Percentiles rank a stretch among this genome's conserved stretches.
phyloP scores from a whole-genome alignment of 2,797 vertebrate genomes.

The Meda fulgida region DNA sequence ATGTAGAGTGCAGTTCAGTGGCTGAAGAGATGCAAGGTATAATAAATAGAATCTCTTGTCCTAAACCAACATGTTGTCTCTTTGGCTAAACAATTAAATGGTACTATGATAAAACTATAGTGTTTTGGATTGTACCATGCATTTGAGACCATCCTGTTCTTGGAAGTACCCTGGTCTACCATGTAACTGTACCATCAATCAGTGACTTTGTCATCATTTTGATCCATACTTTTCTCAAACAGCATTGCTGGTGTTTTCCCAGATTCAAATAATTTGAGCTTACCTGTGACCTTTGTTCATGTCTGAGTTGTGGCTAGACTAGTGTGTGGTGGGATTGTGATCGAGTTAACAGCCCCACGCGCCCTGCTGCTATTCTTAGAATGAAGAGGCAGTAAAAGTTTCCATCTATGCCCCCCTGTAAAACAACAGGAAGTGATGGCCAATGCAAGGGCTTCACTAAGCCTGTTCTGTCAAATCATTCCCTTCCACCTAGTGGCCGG shows the following conservation, averaged over 20 bases:
- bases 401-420: constrained; percentile 79
- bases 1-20: not conserved
- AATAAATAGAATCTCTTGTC: not conserved
- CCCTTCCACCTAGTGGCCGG: constrained; percentile 71
- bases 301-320: constrained; percentile 18
- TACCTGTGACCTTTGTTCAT: constrained; percentile 22
- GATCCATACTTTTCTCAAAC: not conserved
- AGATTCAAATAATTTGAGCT: constrained; percentile 18
- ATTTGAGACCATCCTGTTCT: not conserved
- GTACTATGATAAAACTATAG: not conserved
- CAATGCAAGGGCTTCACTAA: constrained; percentile 38
- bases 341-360: constrained; percentile 43
- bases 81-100: not conserved
- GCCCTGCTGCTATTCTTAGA: constrained; percentile 84
- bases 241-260: not conserved
- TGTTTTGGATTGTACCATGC: not conserved
- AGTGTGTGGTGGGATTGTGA: constrained; percentile 28
- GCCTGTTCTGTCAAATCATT: constrained; percentile 31
- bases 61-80: not conserved
- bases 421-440: constrained; percentile 78
- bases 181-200: too few species aligned
- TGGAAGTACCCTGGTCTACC: not conserved
- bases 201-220: not conserved
- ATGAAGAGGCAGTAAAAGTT: constrained; percentile 77
- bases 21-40: not conserved